Evolutionary conservation across 2,888 invertebrate species (phyloP), one percentile per base, ranked within the genome.

Genomic region (Syrphus vitripennis): DNA sequence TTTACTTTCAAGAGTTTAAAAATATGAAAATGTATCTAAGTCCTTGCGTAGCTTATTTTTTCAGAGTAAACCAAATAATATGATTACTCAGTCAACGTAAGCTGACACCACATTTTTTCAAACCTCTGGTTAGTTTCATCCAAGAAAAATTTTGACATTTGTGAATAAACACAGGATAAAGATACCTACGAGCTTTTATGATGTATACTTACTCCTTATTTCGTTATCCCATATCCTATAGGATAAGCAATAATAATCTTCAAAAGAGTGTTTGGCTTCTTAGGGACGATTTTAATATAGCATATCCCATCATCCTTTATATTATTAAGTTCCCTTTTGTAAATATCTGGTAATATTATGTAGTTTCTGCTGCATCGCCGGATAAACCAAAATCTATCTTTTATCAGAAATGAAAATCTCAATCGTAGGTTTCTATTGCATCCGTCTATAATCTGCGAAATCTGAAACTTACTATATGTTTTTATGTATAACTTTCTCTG

Each of bases 361-460:
- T 31, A n/a, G 14, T 34, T 59, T 37, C 16, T 14, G 21, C 59
- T 31, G 10, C 61, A 65, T 45, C 3, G n/a, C n/a, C n/a, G 29
- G 19, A 65, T 45, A 31, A 48, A n/a, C 14, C 29, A 6, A 65
- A 26, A 45, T 45, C 24, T n/a, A 40, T 40, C 37, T 19, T n/a
- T n/a, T 34, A n/a, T 50, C 50, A 34, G 50, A 16, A n/a, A 50
- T 48, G 4, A n/a, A 2, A 50, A 50, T 50, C 34, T 31, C 21
- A 19, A 45, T 65, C 21, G 3, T 31, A 16, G 34, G 12, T 61
- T 48, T 24, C 10, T n/a, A 48, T 72, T 48, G 37, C 37, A 72
- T 67, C n/a, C n/a, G n/a, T n/a, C 48, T 21, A 53, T 50, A 70
- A 75, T 75, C 57, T 57, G 63, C 37, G 70, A 67, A 37, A 57